Percentiles rank a stretch among this genome's conserved stretches.
phyloP scores from a whole-genome alignment of 2,888 invertebrate genomes.

The Drosophila nigricruria region DNA sequence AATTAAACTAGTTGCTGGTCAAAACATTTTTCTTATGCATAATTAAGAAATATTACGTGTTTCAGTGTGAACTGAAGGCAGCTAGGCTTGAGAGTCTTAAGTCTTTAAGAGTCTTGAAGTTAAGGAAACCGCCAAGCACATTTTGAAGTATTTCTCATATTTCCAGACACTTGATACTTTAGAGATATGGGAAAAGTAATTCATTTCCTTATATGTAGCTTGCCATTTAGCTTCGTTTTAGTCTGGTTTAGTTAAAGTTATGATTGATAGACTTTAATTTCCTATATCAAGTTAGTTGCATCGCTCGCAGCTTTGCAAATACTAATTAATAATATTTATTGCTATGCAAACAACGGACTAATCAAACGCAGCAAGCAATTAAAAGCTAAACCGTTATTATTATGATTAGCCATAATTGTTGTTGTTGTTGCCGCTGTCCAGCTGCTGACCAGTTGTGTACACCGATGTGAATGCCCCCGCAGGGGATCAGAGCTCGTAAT shows the following conservation, averaged over 20 bases:
- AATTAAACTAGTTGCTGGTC: slow-evolving; percentile 29
- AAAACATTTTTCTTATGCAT: slow-evolving; percentile 6
- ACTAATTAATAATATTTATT: slow-evolving; percentile 55
- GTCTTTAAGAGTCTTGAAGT: neutral
- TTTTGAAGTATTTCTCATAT: neutral
- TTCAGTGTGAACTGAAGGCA: neutral
- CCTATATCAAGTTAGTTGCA: slow-evolving; percentile 27
- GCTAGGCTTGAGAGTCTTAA: neutral
- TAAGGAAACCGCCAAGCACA: neutral
- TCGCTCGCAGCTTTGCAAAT: slow-evolving; percentile 39
- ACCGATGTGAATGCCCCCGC: slow-evolving; percentile 35
- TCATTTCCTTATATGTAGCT: neutral
- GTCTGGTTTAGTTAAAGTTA: slow-evolving; percentile 2
- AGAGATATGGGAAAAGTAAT: neutral
- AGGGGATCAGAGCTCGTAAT: slow-evolving; percentile 28
- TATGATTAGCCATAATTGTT: slow-evolving; percentile 36
- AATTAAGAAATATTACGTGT: neutral
- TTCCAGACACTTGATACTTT: too few relatives aligned
- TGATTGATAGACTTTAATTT: slow-evolving; percentile 16
- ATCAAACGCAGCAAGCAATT: slow-evolving; percentile 65
- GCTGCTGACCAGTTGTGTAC: slow-evolving; percentile 57
- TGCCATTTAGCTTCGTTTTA: neutral
- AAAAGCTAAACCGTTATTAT: slow-evolving; percentile 61
- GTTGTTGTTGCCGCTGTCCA: slow-evolving; percentile 25
- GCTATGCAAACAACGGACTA: slow-evolving; percentile 53